These are phyloP conservation scores for Druceiella hillmani DNA, from an alignment of 2,888 invertebrate species.

Conservation along the genomic window DNA sequence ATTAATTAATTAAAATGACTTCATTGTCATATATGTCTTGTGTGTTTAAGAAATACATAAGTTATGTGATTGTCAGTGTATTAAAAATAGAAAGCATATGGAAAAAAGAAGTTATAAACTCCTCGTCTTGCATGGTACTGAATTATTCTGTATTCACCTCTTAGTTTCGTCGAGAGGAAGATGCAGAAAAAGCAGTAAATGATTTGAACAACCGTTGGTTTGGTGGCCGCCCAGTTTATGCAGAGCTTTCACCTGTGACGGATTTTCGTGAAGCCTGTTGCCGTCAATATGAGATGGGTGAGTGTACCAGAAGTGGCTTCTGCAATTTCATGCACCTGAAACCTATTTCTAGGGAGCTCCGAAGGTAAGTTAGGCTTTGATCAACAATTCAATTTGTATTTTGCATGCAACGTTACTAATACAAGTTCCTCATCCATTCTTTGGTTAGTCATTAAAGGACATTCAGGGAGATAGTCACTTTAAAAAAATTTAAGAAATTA, in stretches of 20 bases:
- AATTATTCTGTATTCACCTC: conserved; percentile 20
- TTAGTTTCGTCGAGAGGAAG: conserved; percentile 93
- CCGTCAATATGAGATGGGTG: conserved; percentile 99
- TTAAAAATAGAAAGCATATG: too few relatives aligned
- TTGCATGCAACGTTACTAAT: too few relatives aligned
- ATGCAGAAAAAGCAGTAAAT: conserved; percentile 95
- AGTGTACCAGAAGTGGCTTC: conserved; percentile 97
- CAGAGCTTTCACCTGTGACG: conserved; percentile 97
- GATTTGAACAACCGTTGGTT: conserved; percentile 99
- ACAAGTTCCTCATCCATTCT: too few relatives aligned
- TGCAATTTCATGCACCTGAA: conserved; percentile 99
- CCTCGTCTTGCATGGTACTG: not conserved
- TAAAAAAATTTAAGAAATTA: too few relatives aligned
- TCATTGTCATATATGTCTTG: too few relatives aligned
- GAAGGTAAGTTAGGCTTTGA: conserved; percentile 73
- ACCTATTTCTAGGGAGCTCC: conserved; percentile 91
- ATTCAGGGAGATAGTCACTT: too few relatives aligned
- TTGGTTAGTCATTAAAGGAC: too few relatives aligned
- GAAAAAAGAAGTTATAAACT: too few relatives aligned
- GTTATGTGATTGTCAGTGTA: too few relatives aligned
- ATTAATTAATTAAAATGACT: too few relatives aligned
- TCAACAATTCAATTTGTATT: too few relatives aligned
- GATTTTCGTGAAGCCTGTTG: conserved; percentile 99
- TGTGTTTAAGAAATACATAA: too few relatives aligned
- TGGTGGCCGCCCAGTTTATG: conserved; percentile 95